A percentile compares a stretch with the other conserved stretches of the same genome.
Evolutionary conservation across 2,888 invertebrate genomes (phyloP).

Genomic region (Scaptomyza tumidula): DNA sequence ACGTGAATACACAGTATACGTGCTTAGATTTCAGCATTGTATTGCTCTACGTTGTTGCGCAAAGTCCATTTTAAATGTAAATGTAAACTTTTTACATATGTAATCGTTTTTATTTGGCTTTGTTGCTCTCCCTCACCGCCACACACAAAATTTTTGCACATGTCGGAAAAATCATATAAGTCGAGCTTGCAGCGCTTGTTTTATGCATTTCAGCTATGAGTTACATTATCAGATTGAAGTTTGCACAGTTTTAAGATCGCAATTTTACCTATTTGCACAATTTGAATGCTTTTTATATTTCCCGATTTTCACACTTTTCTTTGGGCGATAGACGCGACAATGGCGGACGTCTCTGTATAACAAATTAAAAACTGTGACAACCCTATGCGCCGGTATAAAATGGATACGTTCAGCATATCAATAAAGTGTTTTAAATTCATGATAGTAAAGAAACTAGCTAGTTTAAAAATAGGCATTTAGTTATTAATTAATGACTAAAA

Average conservation of each 20-base stretch:
- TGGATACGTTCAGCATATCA: constrained; percentile 49
- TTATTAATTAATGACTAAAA: not conserved
- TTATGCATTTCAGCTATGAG: not conserved
- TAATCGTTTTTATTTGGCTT: constrained; percentile 54
- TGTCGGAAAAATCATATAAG: constrained; percentile 9
- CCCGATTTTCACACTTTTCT: constrained; percentile 72
- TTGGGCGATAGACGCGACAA: constrained; percentile 80
- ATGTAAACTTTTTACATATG: constrained; percentile 44
- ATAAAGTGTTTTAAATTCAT: not conserved
- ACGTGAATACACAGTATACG: constrained; percentile 11
- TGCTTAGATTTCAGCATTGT: constrained; percentile 15
- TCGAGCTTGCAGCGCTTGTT: not conserved
- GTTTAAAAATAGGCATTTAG: not conserved
- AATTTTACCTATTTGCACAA: constrained; percentile 73
- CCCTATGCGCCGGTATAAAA: constrained; percentile 55
- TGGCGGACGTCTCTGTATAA: constrained; percentile 81
- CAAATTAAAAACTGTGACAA: constrained; percentile 55
- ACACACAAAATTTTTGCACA: constrained; percentile 45
- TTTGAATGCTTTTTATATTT: constrained; percentile 58
- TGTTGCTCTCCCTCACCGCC: constrained; percentile 34
- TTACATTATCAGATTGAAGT: not conserved
- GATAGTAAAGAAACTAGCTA: rapidly evolving
- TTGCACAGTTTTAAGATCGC: constrained; percentile 36
- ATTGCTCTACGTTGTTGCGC: constrained; percentile 19
- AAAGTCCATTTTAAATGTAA: constrained; percentile 29